Evolutionary conservation across 2,113 vertebrate genomes (phyloP).

Genomic region (Chauna torquata): DNA sequence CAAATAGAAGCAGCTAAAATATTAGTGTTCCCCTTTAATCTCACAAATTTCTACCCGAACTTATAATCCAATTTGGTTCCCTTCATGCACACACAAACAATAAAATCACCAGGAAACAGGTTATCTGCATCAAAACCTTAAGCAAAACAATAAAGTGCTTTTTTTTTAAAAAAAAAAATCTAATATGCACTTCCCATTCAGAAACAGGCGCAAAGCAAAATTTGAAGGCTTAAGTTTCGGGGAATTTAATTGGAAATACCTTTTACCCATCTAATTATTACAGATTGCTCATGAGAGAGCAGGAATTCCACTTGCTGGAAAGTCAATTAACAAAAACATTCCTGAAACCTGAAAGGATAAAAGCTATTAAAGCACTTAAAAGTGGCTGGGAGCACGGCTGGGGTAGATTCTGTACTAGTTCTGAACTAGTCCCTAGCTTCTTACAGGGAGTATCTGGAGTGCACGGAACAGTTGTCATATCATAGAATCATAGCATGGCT

Average conservation of each 20-base stretch:
- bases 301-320: background rate
- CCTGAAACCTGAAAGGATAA: background rate
- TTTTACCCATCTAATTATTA: background rate
- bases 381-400: background rate
- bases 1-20: conserved; percentile 27
- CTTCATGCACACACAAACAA: background rate
- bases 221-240: background rate
- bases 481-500: too few species aligned
- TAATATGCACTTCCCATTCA: background rate
- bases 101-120: background rate
- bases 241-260: background rate
- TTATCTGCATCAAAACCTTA: background rate
- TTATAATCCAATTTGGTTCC: background rate
- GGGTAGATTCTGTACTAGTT: background rate
- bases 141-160: background rate
- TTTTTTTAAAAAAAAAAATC: background rate
- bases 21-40: background rate
- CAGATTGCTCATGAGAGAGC: background rate
- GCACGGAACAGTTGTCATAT: background rate
- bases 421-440: background rate
- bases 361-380: background rate
- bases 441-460: background rate
- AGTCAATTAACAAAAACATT: rapidly evolving
- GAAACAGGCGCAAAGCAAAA: background rate
- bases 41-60: background rate